Evolutionary conservation across 2,113 vertebrate genomes (phyloP), one percentile per base, ranked within the genome.

Genomic region (Excalfactoria chinensis): DNA sequence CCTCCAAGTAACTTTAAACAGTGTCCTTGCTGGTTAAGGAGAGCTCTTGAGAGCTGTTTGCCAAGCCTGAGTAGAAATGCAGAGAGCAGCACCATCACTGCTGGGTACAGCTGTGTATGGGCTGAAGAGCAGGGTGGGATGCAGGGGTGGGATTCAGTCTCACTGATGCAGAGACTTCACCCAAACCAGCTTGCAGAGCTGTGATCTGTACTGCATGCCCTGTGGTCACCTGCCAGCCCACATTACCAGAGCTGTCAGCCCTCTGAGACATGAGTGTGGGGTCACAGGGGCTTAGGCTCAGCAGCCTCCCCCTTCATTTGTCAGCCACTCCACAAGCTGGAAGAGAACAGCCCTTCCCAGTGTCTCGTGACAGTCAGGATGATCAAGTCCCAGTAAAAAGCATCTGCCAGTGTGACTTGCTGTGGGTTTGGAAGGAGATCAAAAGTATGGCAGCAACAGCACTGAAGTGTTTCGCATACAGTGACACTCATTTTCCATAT

Each of bases 91-190:
- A 3, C 51, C 28, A 2, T 5, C 13, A 0, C 3, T 67, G 73
- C 0, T 1, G 10, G 53, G 25, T 60, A 72, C 25, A 68, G 11
- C 13, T 30, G 60, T 64, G 78, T 37, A 17, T 0, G 0, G 55
- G 84, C 1, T 2, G 35, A 64, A 58, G 49, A 14, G 40, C 0
- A 1, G 46, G 21, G 21, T 48, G 46, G 46, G 56, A 55, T 41
- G 44, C 68, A 43, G 71, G 71, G 68, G 84, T 83, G 46, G 56
- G 87, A 92, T 93, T 96, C 92, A 93, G 71, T 35, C 91, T 95
- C 95, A 96, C 71, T 90, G 94, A 95, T 59, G 51, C 91, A 92
- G 74, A 93, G 93, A 91, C 90, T 96, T 93, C 92, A 84, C 72
- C 71, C 93, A 91, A 96, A 87, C 71, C 74, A 81, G 93, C 78